phyloP scores from a whole-genome alignment of 2,113 vertebrate species.

The Saccopteryx bilineata region DNA sequence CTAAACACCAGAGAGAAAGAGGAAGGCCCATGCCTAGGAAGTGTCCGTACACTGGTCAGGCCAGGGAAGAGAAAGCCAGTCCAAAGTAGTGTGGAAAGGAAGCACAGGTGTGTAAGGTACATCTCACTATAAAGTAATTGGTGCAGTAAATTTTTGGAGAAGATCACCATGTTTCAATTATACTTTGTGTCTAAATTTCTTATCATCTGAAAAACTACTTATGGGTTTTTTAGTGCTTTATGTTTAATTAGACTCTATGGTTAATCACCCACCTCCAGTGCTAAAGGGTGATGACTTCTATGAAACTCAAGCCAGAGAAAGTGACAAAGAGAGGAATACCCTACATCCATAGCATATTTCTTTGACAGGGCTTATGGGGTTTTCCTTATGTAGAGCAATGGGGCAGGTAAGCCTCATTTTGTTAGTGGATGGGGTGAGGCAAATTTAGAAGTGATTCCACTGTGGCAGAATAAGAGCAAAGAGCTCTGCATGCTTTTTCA shows the following conservation, averaged over 20 bases:
- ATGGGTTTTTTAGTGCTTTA: background rate
- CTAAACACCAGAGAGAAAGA: background rate
- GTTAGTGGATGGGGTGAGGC: background rate
- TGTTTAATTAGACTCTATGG: background rate
- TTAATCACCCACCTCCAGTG: background rate
- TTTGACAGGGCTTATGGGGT: background rate
- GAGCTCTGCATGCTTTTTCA: background rate
- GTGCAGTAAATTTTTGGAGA: background rate
- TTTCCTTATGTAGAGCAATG: background rate
- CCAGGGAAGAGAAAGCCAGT: background rate
- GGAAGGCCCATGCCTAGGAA: background rate
- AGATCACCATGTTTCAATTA: background rate
- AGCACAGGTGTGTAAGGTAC: background rate
- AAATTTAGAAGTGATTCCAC: constrained; percentile 48
- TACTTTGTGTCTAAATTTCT: background rate
- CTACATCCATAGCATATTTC: background rate
- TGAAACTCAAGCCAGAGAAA: background rate
- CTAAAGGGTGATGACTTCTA: background rate
- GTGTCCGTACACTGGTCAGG: background rate
- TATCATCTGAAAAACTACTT: background rate
- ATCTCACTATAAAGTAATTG: background rate
- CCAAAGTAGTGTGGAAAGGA: background rate
- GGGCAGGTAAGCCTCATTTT: background rate
- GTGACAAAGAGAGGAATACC: background rate
- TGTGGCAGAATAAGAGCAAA: background rate